Evolutionary conservation across 2,888 invertebrate species (phyloP).

Genomic region (Lepas anatifera): DNA sequence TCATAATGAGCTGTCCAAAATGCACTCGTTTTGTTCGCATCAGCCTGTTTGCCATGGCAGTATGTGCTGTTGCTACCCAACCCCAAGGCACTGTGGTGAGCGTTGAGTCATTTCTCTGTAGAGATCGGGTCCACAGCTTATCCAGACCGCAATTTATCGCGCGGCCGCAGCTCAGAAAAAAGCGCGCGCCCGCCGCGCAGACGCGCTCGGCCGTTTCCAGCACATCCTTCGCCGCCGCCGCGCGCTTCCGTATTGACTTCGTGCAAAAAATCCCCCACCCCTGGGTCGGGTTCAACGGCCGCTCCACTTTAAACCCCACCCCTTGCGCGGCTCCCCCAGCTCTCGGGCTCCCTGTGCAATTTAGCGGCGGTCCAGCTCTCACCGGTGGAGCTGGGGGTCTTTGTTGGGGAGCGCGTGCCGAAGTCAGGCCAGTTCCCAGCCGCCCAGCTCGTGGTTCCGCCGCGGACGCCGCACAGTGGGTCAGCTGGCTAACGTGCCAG

Average conservation of each 20-base stretch:
- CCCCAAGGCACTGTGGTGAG: no score
- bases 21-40: no score
- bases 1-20: no score
- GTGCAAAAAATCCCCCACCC: slow-evolving; percentile 2
- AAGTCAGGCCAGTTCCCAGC: neutral
- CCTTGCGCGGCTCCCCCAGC: neutral
- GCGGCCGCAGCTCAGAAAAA: no score
- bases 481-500: neutral
- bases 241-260: neutral
- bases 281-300: slow-evolving; percentile 2
- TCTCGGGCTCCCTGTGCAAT: neutral
- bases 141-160: no score
- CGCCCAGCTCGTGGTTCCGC: neutral
- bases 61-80: no score
- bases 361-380: neutral
- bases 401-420: neutral
- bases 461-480: neutral
- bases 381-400: neutral
- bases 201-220: no score
- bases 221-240: neutral
- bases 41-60: no score
- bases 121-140: no score
- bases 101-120: no score
- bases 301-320: slow-evolving; percentile 1
- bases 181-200: no score